Percentiles rank a stretch among this genome's conserved stretches.
Evolutionary conservation across 92 coral and sea anemone genomes (phyloP).

Genomic region (Epizoanthus ramosus): DNA sequence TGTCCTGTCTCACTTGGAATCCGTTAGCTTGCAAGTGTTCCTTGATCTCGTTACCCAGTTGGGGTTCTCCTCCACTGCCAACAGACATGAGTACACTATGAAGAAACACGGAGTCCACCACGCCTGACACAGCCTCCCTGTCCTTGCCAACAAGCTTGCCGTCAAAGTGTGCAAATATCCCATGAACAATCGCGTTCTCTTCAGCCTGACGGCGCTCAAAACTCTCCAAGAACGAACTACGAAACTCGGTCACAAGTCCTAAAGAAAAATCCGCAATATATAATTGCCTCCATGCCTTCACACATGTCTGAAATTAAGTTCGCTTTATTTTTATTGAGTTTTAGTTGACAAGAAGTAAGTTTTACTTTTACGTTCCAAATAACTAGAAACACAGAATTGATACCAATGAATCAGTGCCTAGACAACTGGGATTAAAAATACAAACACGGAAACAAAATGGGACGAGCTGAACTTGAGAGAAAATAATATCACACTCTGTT

Average conservation of each 20-base stretch:
- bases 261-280: not conserved
- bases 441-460: no score
- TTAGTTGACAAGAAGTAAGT: no score
- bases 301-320: not conserved
- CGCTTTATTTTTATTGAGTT: not conserved
- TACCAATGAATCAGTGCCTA: no score
- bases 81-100: constrained; percentile 92
- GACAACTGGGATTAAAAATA: no score
- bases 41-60: constrained; percentile 74
- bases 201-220: constrained; percentile 90
- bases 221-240: constrained; percentile 85
- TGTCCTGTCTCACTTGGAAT: constrained; percentile 79
- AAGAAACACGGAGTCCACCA: constrained; percentile 83
- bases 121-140: constrained; percentile 69
- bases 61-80: constrained; percentile 68
- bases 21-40: constrained; percentile 85
- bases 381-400: no score
- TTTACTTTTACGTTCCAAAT: no score
- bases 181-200: constrained; percentile 86
- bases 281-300: not conserved
- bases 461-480: no score
- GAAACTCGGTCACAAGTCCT: constrained; percentile 37
- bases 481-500: no score
- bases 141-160: constrained; percentile 70
- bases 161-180: constrained; percentile 78